phyloP scores from a whole-genome alignment of 2,888 invertebrate species.

The Pristionchus entomophagus region DNA sequence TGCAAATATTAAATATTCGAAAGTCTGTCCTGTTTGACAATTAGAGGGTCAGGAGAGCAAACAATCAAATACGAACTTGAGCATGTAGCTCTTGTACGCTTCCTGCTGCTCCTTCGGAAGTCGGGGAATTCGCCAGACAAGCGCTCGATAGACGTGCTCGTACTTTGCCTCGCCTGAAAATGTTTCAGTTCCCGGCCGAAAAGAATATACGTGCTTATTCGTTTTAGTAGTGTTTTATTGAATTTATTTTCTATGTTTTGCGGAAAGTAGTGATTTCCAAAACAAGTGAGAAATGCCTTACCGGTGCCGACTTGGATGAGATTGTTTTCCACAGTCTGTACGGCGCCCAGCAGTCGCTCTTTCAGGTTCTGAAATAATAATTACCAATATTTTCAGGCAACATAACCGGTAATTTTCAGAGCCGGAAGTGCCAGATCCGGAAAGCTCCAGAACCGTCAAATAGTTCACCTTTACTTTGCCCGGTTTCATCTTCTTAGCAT shows the following conservation, averaged over 20 bases:
- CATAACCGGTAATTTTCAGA: background rate
- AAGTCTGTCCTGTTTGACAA: background rate
- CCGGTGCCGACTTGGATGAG: conserved; percentile 92
- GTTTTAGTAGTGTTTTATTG: background rate
- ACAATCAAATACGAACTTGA: conserved; percentile 79
- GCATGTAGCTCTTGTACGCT: conserved; percentile 96
- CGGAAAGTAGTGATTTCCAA: background rate
- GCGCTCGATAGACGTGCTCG: conserved; percentile 93
- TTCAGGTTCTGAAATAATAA: conserved; percentile 70
- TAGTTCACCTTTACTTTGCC: conserved; percentile 80
- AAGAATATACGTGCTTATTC: background rate
- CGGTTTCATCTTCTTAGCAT: conserved; percentile 84
- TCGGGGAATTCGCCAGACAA: conserved; percentile 97
- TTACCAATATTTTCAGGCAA: background rate
- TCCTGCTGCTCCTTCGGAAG: conserved; percentile 99
- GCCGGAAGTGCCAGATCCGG: too few species aligned
- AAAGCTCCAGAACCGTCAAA: too few species aligned
- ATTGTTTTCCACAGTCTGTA: conserved; percentile 90
- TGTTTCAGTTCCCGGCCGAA: background rate
- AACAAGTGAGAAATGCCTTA: conserved; percentile 76
- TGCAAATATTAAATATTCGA: background rate
- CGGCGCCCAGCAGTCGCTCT: conserved; percentile 82
- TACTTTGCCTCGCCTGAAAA: conserved; percentile 89
- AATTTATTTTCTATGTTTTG: background rate
- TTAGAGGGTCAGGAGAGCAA: too few species aligned